These are phyloP conservation scores for Barbus barbus DNA, from an alignment of 2,113 vertebrate species.

Conservation along the genomic window DNA sequence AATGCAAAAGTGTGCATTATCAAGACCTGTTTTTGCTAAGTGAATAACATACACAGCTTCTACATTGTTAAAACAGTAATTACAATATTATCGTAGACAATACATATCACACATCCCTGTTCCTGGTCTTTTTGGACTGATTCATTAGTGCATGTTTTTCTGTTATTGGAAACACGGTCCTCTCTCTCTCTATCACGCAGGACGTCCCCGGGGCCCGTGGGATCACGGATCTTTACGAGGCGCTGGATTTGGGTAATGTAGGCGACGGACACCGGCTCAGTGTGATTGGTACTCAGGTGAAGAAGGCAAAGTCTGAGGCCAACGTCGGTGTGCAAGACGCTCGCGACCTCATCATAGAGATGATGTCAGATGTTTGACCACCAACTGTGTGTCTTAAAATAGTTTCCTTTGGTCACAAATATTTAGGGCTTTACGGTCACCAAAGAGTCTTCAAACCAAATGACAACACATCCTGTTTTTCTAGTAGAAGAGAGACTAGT, in stretches of 20 bases:
- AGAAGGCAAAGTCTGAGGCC: conserved; percentile 73
- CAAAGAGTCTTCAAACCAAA: conserved; percentile 33
- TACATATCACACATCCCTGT: not conserved
- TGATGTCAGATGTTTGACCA: conserved; percentile 64
- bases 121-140: not conserved
- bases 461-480: not conserved
- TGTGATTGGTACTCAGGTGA: conserved; percentile 84
- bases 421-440: conserved; percentile 15
- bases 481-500: not conserved
- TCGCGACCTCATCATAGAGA: conserved; percentile 83
- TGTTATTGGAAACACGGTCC: not conserved
- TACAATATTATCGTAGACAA: not conserved
- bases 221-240: conserved; percentile 89
- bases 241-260: conserved; percentile 79
- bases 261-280: conserved; percentile 85
- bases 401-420: not conserved
- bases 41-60: not conserved
- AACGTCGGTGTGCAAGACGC: conserved; percentile 83
- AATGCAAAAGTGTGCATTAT: too few relatives aligned
- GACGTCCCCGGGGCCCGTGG: conserved; percentile 83
- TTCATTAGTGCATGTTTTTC: not conserved
- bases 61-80: not conserved
- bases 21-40: not conserved
- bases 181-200: conserved; percentile 65
- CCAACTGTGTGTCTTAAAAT: not conserved